Evolutionary conservation across 2,888 invertebrate genomes (phyloP), one percentile per base, ranked within the genome.

Genomic region (Monoplex corrugatus): DNA sequence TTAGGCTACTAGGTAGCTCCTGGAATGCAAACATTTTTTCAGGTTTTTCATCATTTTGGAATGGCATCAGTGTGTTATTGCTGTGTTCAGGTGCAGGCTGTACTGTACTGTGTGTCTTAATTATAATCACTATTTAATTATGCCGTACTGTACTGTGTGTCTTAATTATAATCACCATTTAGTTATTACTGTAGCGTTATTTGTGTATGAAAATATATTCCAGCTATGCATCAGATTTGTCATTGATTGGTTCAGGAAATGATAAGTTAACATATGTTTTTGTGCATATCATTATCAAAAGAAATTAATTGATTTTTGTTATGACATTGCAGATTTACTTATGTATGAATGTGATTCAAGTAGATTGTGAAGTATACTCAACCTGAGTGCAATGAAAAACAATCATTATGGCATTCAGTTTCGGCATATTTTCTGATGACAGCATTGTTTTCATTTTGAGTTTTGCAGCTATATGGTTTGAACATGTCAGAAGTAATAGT

Each of bases 241-340:
- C n/a, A n/a, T n/a, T n/a, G n/a, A 38, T 75, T 75, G 75, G 75
- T 75, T 75, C 75, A 75, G 75, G 75, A 75, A 38, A 75, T n/a
- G 75, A 8, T 38, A 75, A 75, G 75, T 75, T 75, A 75, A 28
- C 5, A 75, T 23, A 75, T 75, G 35, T 75, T 38, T 75, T 75
- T 38, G 35, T 75, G 75, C 75, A 75, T 75, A 75, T 75, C 75
- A 75, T 35, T 75, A 38, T 75, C 35, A 23, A n/a, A n/a, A n/a
- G n/a, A n/a, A n/a, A n/a, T n/a, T n/a, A n/a, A n/a, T n/a, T n/a
- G n/a, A n/a, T n/a, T n/a, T n/a, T n/a, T n/a, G 35, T 57, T 2
- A 57, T 75, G 75, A 38, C 38, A 13, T 68, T 35, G 38, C 35
- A 75, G 35, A 23, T 38, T 75, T 35, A 38, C 35, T 8, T 72